Base-by-base conservation (phyloP, 1,140 invertebrate genomes). In the Drosophila paulistorum region DNA sequence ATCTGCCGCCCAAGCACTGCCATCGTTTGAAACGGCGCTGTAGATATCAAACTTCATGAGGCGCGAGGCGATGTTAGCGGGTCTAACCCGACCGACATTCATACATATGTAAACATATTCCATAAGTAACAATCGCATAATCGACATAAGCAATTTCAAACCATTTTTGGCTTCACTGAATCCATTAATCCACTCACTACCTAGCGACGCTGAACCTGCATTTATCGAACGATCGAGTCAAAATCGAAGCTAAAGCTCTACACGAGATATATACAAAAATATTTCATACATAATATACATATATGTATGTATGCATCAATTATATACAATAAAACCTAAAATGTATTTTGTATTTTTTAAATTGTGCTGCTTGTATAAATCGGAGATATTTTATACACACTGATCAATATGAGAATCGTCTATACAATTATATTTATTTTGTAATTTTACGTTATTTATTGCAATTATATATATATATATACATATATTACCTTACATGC, bases 371-470 rank as follows among this genome's bases (percentile, higher is more conserved):
- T 89, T 87, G 83, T 87, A 87, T 83, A 83, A 81, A 87, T 60
- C 61, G 51, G 6, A 72, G 35, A 74, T 78, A 74, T 89, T 87
- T 83, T 89, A 89, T 78, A 89, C 84, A 89, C 84, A 76, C 73
- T 41, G 26, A 33, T 41, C 10, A 33, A 63, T 63, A 61, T 61
- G 55, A 77, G 70, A 89, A 79, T 86, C 73, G 84, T 86, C 84
- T 74, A 69, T 79, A 78, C 76, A 77, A 68, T 63, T 77, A 77
- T 68, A 62, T 39, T 42, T 45, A 62, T 59, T 60, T 89, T 89
- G 74, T 89, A 89, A 84, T 89, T 89, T 86, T 89, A 89, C 74
- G 74, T 89, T 89, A 89, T 89, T 89, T 89, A 89, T 89, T 89
- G 84, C 84, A 89, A 84, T 83, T 84, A 85, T 81, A 48, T 17